Conservation (phyloP, 2,797 vertebrate species). For the Enteromius anoplus region DNA sequence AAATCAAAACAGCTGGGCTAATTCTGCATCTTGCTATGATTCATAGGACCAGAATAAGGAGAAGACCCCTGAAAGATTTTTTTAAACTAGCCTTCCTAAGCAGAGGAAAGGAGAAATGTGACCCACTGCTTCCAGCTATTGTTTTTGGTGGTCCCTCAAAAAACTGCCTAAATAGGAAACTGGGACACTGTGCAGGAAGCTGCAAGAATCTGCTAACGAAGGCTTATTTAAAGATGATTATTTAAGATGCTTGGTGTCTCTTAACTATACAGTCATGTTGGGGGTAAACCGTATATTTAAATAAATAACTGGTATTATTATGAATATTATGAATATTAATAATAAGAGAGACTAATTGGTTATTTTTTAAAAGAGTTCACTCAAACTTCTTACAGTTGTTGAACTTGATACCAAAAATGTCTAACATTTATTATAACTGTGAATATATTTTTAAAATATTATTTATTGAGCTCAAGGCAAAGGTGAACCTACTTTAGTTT, state of each 20-base stretch:
- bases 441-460: neutral
- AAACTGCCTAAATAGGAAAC: slow-evolving; percentile 37
- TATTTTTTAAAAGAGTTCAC: neutral
- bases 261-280: neutral
- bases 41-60: neutral
- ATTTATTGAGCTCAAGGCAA: neutral
- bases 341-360: too few relatives aligned
- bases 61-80: neutral
- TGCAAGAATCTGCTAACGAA: slow-evolving; percentile 42
- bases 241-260: neutral
- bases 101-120: slow-evolving; percentile 65
- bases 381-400: neutral
- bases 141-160: slow-evolving; percentile 66
- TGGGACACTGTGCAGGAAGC: slow-evolving; percentile 53
- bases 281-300: neutral
- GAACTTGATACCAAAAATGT: neutral
- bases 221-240: slow-evolving; percentile 17
- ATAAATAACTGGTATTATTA: too few relatives aligned
- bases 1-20: slow-evolving; percentile 4
- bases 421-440: too few relatives aligned
- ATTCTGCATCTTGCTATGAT: neutral
- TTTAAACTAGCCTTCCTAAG: neutral
- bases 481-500: neutral
- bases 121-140: slow-evolving; percentile 75
- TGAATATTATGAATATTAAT: too few relatives aligned